phyloP scores from a whole-genome alignment of 2,113 vertebrate genomes.

The Geothlypis trichas region DNA sequence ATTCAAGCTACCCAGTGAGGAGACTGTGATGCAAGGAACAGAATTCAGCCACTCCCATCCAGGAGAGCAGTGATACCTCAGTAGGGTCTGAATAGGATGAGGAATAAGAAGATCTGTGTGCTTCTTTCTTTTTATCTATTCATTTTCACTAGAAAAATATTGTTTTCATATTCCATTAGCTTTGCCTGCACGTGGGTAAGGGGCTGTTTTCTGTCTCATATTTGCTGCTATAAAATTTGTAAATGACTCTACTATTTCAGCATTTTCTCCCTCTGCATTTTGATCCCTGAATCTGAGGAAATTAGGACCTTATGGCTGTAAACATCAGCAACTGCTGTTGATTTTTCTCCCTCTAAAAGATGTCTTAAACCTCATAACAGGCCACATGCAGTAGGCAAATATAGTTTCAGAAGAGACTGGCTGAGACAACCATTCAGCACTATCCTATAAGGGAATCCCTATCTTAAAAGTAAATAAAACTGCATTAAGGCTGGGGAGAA shows the following conservation, averaged over 20 bases:
- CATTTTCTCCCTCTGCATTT: neutral
- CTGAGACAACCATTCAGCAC: neutral
- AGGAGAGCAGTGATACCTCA: neutral
- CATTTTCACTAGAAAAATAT: neutral
- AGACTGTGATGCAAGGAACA: neutral
- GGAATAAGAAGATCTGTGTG: neutral
- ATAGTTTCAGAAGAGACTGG: neutral
- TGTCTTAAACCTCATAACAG: neutral
- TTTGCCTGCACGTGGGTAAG: neutral
- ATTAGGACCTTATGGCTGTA: neutral
- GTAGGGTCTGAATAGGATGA: neutral
- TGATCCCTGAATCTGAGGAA: neutral
- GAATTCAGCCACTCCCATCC: neutral
- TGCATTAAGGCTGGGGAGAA: neutral
- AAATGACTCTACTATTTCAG: neutral
- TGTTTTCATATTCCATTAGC: neutral
- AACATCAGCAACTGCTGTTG: neutral
- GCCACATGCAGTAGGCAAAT: neutral
- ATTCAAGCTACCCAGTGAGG: neutral
- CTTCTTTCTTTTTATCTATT: neutral
- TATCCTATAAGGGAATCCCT: neutral
- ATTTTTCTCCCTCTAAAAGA: neutral
- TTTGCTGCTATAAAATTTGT: neutral
- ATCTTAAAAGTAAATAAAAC: constrained; percentile 28
- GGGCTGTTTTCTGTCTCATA: neutral